Conservation (phyloP, 2,113 vertebrate genomes). For the Cinclus mexicanus region DNA sequence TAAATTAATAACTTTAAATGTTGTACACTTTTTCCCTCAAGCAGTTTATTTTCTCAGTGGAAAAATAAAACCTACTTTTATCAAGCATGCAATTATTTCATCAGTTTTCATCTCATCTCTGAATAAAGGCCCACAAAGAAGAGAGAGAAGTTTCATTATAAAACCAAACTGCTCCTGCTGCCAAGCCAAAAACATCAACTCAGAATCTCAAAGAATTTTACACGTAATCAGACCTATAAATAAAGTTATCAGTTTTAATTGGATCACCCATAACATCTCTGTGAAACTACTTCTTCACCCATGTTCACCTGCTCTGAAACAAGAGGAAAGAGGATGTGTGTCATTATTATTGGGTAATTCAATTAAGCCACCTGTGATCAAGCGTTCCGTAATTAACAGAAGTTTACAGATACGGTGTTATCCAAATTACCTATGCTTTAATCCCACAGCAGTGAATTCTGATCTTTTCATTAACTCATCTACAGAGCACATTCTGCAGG, state of each 20-base stretch:
- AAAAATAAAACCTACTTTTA: slow-evolving; percentile 16
- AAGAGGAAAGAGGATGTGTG: not conserved
- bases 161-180: not conserved
- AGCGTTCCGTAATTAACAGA: not conserved
- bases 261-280: not conserved
- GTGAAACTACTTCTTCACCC: not conserved
- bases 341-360: not conserved
- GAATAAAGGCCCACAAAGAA: not conserved
- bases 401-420: not conserved
- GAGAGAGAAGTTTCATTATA: not conserved
- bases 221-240: accelerated
- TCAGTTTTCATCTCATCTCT: not conserved
- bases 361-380: not conserved
- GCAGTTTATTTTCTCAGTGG: slow-evolving; percentile 15
- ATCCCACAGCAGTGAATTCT: not conserved
- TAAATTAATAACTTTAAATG: not conserved
- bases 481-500: not conserved
- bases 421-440: not conserved
- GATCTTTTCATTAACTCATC: not conserved
- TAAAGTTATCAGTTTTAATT: not conserved
- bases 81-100: not conserved
- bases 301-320: not conserved
- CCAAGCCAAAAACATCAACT: not conserved
- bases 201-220: not conserved
- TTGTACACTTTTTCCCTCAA: not conserved